These are phyloP conservation scores for Nesidiocoris tenuis DNA, from an alignment of 2,888 invertebrate species.

Conservation along the genomic window DNA sequence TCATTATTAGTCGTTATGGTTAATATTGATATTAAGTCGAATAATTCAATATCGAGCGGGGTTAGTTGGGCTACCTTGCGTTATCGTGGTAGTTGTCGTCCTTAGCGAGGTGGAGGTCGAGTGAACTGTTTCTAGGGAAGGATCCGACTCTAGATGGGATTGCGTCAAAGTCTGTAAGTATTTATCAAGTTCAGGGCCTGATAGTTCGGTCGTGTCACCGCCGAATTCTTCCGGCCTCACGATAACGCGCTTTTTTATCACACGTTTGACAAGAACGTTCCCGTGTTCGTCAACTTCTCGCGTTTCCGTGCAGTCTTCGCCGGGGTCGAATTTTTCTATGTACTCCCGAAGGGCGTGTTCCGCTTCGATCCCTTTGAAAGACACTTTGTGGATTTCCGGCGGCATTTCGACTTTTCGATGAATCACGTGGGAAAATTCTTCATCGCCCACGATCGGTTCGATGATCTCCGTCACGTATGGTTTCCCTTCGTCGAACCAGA, in stretches of 20 bases:
- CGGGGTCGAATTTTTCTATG: conserved; percentile 58
- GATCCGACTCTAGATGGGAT: conserved; percentile 42
- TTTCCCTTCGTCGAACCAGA: conserved; percentile 57
- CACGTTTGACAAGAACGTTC: conserved; percentile 59
- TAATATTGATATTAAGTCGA: too few species aligned
- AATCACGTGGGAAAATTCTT: conserved; percentile 57
- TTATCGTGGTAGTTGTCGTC: conserved; percentile 28
- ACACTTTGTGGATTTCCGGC: conserved; percentile 58
- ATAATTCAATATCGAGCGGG: neutral
- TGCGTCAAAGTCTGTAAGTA: conserved; percentile 52
- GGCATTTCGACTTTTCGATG: conserved; percentile 58
- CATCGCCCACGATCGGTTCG: conserved; percentile 55
- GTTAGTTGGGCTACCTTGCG: conserved; percentile 29
- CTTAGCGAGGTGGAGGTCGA: conserved; percentile 32
- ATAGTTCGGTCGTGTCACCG: conserved; percentile 48
- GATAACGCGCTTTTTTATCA: conserved; percentile 58
- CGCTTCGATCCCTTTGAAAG: conserved; percentile 59
- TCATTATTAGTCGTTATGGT: neutral
- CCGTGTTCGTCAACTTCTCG: conserved; percentile 59
- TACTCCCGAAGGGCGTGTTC: conserved; percentile 58
- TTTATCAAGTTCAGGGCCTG: conserved; percentile 53
- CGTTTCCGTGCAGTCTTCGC: conserved; percentile 59
- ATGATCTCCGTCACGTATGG: conserved; percentile 58
- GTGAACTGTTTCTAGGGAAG: conserved; percentile 22
- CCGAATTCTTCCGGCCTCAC: conserved; percentile 53